Evolutionary conservation across 2,113 vertebrate genomes (phyloP).

Genomic region (Chrysemys picta): DNA sequence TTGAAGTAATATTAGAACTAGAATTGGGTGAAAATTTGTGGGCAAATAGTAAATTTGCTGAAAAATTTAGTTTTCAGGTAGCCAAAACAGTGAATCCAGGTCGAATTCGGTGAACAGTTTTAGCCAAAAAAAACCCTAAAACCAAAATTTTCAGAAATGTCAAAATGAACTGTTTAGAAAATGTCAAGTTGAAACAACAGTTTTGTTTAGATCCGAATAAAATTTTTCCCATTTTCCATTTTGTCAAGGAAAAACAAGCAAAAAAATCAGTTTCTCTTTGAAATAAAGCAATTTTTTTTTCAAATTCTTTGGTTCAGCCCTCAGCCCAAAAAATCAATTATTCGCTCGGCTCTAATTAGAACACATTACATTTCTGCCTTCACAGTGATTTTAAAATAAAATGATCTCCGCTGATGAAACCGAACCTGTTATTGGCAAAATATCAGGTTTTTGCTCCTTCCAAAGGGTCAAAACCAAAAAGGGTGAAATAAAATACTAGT

Average conservation of each 20-base stretch:
- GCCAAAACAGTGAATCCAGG: background rate
- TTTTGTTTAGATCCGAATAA: background rate
- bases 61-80: background rate
- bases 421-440: slow-evolving; percentile 50
- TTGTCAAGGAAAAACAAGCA: background rate
- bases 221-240: slow-evolving; percentile 34
- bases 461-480: background rate
- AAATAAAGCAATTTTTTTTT: background rate
- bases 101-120: background rate
- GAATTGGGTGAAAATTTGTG: background rate
- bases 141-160: background rate
- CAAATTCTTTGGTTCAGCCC: background rate
- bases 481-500: background rate
- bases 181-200: background rate
- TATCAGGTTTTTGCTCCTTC: background rate
- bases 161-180: background rate
- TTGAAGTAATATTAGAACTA: background rate
- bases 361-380: slow-evolving; percentile 6
- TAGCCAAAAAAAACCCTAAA: background rate
- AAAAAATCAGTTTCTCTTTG: background rate
- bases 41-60: background rate
- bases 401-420: slow-evolving; percentile 53
- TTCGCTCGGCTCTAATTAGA: background rate
- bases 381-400: slow-evolving; percentile 37
- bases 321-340: background rate